phyloP scores from a whole-genome alignment of 2,113 vertebrate species.

The Coptodon bakossiorum region DNA sequence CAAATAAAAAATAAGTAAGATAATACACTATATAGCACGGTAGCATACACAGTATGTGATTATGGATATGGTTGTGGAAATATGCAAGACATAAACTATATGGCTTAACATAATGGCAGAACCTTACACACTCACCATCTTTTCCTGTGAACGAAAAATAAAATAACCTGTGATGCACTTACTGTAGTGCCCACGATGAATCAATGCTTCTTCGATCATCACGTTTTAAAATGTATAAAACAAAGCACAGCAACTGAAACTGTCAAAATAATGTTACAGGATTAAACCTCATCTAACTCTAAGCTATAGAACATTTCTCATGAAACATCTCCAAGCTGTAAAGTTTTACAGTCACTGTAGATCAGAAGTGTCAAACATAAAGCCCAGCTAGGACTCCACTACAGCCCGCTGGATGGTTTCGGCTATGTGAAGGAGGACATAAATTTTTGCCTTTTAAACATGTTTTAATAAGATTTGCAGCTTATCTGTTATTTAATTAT shows the following conservation, averaged over 20 bases:
- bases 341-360: not conserved
- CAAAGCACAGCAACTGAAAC: constrained; percentile 2
- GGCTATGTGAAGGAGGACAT: accelerated
- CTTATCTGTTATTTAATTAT: not conserved
- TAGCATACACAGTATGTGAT: no score
- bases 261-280: not conserved
- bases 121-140: no score
- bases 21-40: no score
- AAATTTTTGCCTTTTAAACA: not conserved
- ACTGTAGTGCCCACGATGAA: no score
- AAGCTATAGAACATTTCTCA: not conserved
- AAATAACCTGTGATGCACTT: no score
- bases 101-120: no score
- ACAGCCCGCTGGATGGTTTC: accelerated
- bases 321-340: not conserved
- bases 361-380: not conserved
- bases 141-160: no score
- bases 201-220: no score
- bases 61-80: no score
- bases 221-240: no score
- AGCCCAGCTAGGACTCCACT: accelerated
- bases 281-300: not conserved
- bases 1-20: no score
- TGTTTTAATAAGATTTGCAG: not conserved
- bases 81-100: no score